These are phyloP conservation scores for Perdix hodgsoniae DNA, from an alignment of 2,797 vertebrate genomes.

Conservation along the genomic window DNA sequence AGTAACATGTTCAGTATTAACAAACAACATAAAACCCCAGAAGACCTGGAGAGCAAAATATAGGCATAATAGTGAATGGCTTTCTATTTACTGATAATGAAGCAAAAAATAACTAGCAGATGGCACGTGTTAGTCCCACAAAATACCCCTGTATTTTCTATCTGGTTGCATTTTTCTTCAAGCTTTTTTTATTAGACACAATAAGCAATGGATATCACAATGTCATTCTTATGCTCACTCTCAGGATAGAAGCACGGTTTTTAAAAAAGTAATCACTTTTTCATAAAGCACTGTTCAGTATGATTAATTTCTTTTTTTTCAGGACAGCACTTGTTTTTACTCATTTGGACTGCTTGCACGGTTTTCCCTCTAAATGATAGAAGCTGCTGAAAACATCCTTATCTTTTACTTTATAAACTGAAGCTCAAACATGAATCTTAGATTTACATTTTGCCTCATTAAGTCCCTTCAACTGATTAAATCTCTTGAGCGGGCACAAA, in stretches of 20 bases:
- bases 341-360: neutral
- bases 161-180: neutral
- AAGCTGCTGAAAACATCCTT: neutral
- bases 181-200: neutral
- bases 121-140: neutral
- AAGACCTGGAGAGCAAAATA: neutral
- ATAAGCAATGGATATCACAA: neutral
- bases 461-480: neutral
- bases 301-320: neutral
- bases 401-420: neutral
- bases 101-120: neutral
- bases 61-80: neutral
- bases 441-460: neutral
- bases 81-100: neutral
- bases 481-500: neutral
- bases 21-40: neutral
- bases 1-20: constrained; percentile 33
- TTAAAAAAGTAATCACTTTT: neutral
- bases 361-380: neutral
- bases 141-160: too few species aligned
- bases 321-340: neutral
- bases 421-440: neutral
- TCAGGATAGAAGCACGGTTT: neutral
- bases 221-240: neutral
- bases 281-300: neutral